Evolutionary conservation across 2,888 invertebrate genomes (phyloP).

Genomic region (Lacanobia wlatinum): DNA sequence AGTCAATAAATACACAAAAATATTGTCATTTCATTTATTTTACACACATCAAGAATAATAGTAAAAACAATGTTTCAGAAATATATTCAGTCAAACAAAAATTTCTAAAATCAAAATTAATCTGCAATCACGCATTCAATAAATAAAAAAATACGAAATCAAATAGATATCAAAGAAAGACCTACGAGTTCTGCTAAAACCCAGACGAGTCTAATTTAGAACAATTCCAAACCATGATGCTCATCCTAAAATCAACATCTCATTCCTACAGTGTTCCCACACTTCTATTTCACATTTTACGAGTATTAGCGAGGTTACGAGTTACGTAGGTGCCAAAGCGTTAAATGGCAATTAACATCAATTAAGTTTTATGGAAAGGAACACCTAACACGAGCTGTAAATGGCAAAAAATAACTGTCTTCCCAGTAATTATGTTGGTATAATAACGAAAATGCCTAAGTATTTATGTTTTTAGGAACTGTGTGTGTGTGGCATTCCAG

Average conservation of each 20-base stretch:
- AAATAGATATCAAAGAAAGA: background rate
- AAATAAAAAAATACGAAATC: background rate
- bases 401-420: conserved; percentile 4
- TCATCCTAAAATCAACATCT: background rate
- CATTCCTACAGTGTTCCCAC: background rate
- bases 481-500: too few relatives aligned
- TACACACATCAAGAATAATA: background rate
- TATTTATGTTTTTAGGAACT: too few relatives aligned
- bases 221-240: background rate
- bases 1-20: conserved; percentile 9
- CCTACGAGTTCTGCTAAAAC: background rate
- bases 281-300: conserved; percentile 6
- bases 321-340: conserved; percentile 16
- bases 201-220: background rate
- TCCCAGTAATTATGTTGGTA: background rate
- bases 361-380: conserved; percentile 44
- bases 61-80: background rate
- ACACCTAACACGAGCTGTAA: conserved; percentile 23
- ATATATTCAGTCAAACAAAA: background rate
- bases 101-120: background rate
- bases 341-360: conserved; percentile 54
- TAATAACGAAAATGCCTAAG: background rate
- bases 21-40: background rate
- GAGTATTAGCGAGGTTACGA: conserved; percentile 21
- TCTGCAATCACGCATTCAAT: too few relatives aligned